Evolutionary conservation across 1,140 invertebrate species (phyloP).

Genomic region (Steinernema feltiae): DNA sequence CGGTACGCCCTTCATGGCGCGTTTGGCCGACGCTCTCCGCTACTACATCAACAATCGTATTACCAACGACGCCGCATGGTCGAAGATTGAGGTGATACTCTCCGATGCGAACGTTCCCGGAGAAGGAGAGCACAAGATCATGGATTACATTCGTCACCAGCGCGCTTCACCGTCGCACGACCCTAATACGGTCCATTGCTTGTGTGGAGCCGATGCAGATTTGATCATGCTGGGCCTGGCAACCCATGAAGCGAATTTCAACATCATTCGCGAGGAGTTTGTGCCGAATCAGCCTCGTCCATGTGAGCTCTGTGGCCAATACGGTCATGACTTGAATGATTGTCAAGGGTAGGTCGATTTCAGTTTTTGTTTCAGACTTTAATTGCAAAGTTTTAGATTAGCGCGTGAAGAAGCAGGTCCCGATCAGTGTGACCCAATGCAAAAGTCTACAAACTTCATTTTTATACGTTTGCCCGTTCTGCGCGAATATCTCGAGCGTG

Average conservation of each 20-base stretch:
- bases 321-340: slow-evolving; percentile 92
- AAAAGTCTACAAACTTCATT: slow-evolving; percentile 60
- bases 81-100: slow-evolving; percentile 84
- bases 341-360: slow-evolving; percentile 67
- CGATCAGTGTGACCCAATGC: slow-evolving; percentile 46
- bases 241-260: slow-evolving; percentile 97
- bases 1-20: slow-evolving; percentile 94
- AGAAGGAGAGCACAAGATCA: slow-evolving; percentile 98
- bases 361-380: slow-evolving; percentile 1
- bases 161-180: slow-evolving; percentile 85
- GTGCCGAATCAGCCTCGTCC: slow-evolving; percentile 90
- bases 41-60: slow-evolving; percentile 91
- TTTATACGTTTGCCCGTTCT: slow-evolving; percentile 75
- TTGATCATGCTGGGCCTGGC: slow-evolving; percentile 97
- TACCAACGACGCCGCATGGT: slow-evolving; percentile 92
- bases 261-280: slow-evolving; percentile 84
- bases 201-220: slow-evolving; percentile 95
- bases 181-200: slow-evolving; percentile 90
- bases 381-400: slow-evolving; percentile 17
- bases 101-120: slow-evolving; percentile 98
- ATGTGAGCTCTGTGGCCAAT: slow-evolving; percentile 90
- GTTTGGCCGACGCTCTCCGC: slow-evolving; percentile 83
- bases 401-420: slow-evolving; percentile 37
- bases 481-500: slow-evolving; percentile 85
- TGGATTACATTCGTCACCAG: slow-evolving; percentile 77